Evolutionary conservation across 1,140 invertebrate species (phyloP), one percentile per base, ranked within the genome.

Genomic region (Hyposmocoma kahamanoa): DNA sequence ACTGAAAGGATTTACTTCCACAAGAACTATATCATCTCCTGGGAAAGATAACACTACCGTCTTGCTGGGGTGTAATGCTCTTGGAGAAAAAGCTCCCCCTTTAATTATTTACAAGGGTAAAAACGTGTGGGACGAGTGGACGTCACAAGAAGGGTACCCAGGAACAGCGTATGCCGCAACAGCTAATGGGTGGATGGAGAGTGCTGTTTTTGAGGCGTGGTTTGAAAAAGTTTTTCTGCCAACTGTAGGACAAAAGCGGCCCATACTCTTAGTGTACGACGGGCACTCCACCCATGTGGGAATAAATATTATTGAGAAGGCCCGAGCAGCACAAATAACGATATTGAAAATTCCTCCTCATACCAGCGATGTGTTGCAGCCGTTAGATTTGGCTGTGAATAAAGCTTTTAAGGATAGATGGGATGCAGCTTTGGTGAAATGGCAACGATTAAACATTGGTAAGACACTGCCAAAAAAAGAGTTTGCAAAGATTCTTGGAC

Each of bases 261-360:
- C 60, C 17, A 52, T 61, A 28, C 19, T 70, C 38, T 36, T 70
- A 15, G 59, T 76, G 47, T 75, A 62, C 56, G 70, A 79, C 60
- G 69, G 60, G n/a, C 70, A 79, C 53, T 41, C 45, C 26, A 63
- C 52, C 17, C 71, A 75, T 53, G 42, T 74, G 13, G 49, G 39
- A 30, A 50, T 58, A 38, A 50, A 56, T 39, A 32, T 75, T 17
- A 60, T 71, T 38, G 47, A 69, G 32, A 54, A 42, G 39, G 62
- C 67, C 15, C 57, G 52, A 47, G 41, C 67, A 49, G n/a, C 5
- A 2, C 24, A 26, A 38, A 44, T 50, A 17, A 43, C 41, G 2
- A 50, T 50, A 22, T 28, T 44, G 26, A 50, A 50, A 22, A 22
- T 51, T 34, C 49, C 49, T 28, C 30, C 49, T 4, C 42, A 51